Evolutionary conservation across 2,888 invertebrate species (phyloP).

Genomic region (Harpalus rufipes): DNA sequence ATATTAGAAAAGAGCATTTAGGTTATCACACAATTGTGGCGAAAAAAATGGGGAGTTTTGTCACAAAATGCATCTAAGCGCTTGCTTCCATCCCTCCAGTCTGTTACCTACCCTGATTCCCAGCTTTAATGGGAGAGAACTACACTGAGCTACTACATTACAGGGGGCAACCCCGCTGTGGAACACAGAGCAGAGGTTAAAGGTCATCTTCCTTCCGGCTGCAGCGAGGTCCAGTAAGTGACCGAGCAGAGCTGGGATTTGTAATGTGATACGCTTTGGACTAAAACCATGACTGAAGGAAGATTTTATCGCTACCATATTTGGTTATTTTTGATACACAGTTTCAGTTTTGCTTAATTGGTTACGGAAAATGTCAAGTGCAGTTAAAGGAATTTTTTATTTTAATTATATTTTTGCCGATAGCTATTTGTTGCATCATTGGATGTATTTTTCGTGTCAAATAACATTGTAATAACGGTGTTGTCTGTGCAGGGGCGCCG

Average conservation of each 20-base stretch:
- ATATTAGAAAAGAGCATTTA: constrained; percentile 73
- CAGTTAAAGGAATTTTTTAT: not conserved
- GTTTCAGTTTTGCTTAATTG: constrained; percentile 4
- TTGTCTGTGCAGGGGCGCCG: no score
- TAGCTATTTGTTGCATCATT: no score
- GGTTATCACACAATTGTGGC: constrained; percentile 74
- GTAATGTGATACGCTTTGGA: constrained; percentile 32
- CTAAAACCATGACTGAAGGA: constrained; percentile 5
- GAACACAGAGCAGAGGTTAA: constrained; percentile 70
- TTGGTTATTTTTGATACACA: constrained; percentile 6
- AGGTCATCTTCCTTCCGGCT: constrained; percentile 75
- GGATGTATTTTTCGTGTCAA: no score
- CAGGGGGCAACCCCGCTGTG: constrained; percentile 61
- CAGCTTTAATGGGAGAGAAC: not conserved
- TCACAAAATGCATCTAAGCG: constrained; percentile 72
- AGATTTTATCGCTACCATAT: constrained; percentile 23
- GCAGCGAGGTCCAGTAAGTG: constrained; percentile 65
- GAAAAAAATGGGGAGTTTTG: constrained; percentile 75
- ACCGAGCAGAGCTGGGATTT: constrained; percentile 16
- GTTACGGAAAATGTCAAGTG: constrained; percentile 1
- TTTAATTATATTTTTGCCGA: no score
- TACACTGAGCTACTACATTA: not conserved
- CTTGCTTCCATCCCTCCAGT: constrained; percentile 67
- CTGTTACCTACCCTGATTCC: not conserved
- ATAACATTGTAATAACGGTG: no score